These are phyloP conservation scores for Myotis lucifugus DNA, from an alignment of 2,113 vertebrate genomes.

Conservation along the genomic window DNA sequence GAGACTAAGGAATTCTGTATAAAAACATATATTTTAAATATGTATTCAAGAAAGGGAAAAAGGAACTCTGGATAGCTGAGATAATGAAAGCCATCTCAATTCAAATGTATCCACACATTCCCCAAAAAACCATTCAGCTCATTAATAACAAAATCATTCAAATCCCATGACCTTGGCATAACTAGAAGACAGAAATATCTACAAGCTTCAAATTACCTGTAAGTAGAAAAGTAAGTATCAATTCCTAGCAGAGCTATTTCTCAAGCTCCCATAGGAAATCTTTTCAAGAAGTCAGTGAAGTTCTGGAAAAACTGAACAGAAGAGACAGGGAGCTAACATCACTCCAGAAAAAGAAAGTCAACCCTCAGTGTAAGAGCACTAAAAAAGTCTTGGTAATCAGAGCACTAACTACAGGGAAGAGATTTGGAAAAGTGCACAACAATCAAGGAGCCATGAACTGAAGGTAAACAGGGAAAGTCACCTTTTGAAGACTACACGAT, in stretches of 20 bases:
- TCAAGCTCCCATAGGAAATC: not conserved
- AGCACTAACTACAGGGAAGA: not conserved
- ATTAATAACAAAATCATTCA: constrained; percentile 18
- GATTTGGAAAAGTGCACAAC: not conserved
- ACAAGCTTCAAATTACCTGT: constrained; percentile 1
- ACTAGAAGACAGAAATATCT: not conserved
- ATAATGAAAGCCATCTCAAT: not conserved
- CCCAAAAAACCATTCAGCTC: not conserved
- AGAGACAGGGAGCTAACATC: not conserved
- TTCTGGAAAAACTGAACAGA: constrained; percentile 14
- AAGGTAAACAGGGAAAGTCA: not conserved
- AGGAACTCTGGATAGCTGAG: not conserved
- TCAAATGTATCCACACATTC: not conserved
- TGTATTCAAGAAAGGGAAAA: not conserved
- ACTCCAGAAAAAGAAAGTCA: not conserved
- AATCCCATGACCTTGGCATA: not conserved
- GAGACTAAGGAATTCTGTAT: not conserved
- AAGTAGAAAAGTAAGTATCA: constrained; percentile 22
- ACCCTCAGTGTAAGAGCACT: not conserved
- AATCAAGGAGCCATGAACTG: not conserved
- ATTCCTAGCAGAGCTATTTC: not conserved
- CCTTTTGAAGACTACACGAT: not conserved
- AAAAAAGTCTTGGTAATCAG: not conserved
- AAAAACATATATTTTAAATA: not conserved
- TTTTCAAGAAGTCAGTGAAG: not conserved